Conservation (phyloP, 37 sponge, comb jelly and placozoan genomes). For the Ianthella basta region DNA sequence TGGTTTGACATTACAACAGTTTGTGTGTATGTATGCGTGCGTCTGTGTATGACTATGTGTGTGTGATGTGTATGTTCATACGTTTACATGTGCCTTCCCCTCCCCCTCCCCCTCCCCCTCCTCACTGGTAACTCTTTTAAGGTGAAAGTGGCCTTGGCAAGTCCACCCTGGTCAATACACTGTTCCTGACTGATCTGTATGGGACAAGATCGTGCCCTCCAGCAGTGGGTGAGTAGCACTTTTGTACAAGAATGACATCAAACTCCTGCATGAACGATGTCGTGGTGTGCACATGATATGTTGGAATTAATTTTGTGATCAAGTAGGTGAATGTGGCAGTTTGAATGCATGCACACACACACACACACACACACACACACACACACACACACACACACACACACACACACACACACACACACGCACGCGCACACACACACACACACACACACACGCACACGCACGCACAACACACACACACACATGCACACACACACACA, state of each 20-base stretch:
- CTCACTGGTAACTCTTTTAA: constrained; percentile 22
- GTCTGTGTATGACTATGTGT: too few relatives aligned
- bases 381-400: background rate
- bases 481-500: constrained; percentile 41
- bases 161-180: constrained; percentile 93
- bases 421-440: background rate
- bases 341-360: too few relatives aligned
- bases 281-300: too few relatives aligned
- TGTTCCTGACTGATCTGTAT: constrained; percentile 95
- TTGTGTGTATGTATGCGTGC: background rate
- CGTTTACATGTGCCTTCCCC: too few relatives aligned
- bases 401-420: background rate
- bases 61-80: background rate
- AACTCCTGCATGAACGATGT: too few relatives aligned
- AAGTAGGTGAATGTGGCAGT: too few relatives aligned
- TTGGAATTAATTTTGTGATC: too few relatives aligned
- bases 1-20: background rate
- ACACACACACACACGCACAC: constrained; percentile 39
- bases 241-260: background rate
- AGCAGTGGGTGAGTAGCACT: constrained; percentile 68
- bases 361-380: background rate
- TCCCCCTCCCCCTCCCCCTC: background rate
- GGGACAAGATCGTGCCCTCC: constrained; percentile 69
- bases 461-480: too few relatives aligned
- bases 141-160: constrained; percentile 99